Percentiles rank a stretch among this genome's conserved stretches.
Conservation (phyloP, 1,140 invertebrate genomes). For the Drosophila quadrilineata region DNA sequence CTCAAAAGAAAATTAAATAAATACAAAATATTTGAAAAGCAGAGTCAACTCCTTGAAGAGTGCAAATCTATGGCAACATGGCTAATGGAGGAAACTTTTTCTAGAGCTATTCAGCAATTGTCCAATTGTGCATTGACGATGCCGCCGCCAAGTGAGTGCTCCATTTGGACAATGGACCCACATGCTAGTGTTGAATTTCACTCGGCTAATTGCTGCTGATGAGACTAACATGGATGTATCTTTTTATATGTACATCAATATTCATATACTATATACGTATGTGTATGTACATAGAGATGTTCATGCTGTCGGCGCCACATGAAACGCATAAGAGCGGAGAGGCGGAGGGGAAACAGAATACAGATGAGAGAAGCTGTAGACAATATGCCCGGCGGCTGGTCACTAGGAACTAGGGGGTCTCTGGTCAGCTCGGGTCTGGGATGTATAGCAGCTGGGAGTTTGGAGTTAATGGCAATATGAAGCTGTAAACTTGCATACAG, state of each 20-base stretch:
- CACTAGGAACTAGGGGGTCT: conserved; percentile 2
- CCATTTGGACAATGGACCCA: conserved; percentile 70
- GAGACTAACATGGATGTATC: conserved; percentile 56
- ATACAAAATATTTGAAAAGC: background rate
- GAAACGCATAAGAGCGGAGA: conserved; percentile 15
- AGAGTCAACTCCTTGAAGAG: conserved; percentile 23
- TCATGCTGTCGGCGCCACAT: conserved; percentile 52
- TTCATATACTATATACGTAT: too few species aligned
- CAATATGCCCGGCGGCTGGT: background rate
- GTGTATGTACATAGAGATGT: too few species aligned
- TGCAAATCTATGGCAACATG: background rate
- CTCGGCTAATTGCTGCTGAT: conserved; percentile 65
- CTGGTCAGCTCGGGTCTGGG: too few species aligned
- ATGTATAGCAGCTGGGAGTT: conserved; percentile 20
- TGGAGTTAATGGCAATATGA: conserved; percentile 36
- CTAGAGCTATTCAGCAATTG: conserved; percentile 48
- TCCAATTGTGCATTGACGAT: conserved; percentile 44
- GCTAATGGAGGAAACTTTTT: conserved; percentile 47
- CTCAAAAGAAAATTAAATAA: background rate
- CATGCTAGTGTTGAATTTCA: conserved; percentile 74
- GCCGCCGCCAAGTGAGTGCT: conserved; percentile 27
- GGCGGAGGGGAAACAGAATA: background rate
- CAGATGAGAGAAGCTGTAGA: background rate
- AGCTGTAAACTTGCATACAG: conserved; percentile 70
- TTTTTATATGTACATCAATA: too few species aligned